These are phyloP conservation scores for Hemiscyllium ocellatum DNA, from an alignment of 2,113 vertebrate species.

Conservation along the genomic window DNA sequence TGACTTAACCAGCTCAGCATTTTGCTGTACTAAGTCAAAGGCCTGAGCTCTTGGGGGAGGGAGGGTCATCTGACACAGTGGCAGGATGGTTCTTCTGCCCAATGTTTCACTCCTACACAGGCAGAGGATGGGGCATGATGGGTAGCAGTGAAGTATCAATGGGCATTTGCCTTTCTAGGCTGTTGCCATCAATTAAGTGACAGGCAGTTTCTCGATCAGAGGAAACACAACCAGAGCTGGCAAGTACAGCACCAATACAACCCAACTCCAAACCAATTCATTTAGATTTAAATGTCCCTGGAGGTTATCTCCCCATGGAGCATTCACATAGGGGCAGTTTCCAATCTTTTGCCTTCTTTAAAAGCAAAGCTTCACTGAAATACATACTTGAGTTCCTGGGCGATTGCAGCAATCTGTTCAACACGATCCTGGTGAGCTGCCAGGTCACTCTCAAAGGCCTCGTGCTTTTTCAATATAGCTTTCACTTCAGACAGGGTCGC, in stretches of 20 bases:
- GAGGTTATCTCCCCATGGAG: not conserved
- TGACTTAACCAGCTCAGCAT: no score
- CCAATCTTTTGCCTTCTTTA: not conserved
- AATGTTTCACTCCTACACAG: not conserved
- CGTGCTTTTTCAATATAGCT: constrained; percentile 94
- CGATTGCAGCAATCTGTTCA: constrained; percentile 96
- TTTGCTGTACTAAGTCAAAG: no score
- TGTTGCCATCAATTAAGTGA: not conserved
- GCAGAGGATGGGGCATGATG: no score
- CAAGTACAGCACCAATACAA: not conserved
- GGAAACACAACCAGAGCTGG: no score
- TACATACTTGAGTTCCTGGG: constrained; percentile 90
- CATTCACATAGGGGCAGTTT: not conserved
- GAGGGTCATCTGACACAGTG: not conserved
- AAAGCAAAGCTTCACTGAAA: not conserved
- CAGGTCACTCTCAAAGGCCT: constrained; percentile 96
- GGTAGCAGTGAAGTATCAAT: no score
- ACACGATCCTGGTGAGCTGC: constrained; percentile 96
- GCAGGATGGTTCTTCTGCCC: not conserved
- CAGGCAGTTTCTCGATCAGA: not conserved
- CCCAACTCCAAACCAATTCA: not conserved
- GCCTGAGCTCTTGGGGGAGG: no score
- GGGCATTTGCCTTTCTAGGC: not conserved
- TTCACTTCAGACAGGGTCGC: constrained; percentile 93
- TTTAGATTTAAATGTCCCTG: not conserved